phyloP scores from a whole-genome alignment of 37 sponge, comb jelly and placozoan genomes.

The Cladorhizidae sp. region DNA sequence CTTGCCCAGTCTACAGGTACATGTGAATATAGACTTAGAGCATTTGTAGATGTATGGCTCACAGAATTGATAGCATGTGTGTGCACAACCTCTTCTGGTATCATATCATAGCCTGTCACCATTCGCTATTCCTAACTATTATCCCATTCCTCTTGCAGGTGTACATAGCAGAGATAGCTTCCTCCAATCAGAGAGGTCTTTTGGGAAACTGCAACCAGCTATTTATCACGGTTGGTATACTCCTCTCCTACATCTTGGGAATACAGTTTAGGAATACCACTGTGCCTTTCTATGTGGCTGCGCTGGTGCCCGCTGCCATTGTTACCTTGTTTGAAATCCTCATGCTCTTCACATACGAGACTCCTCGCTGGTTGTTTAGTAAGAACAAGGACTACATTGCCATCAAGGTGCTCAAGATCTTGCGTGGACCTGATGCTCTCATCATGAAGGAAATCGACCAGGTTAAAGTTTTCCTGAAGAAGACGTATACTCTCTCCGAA shows the following conservation, averaged over 20 bases:
- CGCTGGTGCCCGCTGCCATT: slow-evolving; percentile 49
- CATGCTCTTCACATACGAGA: slow-evolving; percentile 67
- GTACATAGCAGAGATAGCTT: slow-evolving; percentile 76
- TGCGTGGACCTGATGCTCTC: slow-evolving; percentile 47
- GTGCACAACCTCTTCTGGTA: too few species aligned
- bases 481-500: slow-evolving; percentile 6
- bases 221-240: slow-evolving; percentile 72
- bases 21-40: too few species aligned
- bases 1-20: too few species aligned
- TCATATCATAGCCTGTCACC: too few species aligned
- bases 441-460: slow-evolving; percentile 41
- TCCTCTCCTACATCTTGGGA: slow-evolving; percentile 60
- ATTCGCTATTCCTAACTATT: too few species aligned
- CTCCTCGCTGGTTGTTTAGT: slow-evolving; percentile 71
- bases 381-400: slow-evolving; percentile 6
- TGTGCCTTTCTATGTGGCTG: slow-evolving; percentile 41
- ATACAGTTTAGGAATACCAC: neutral
- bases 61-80: too few species aligned
- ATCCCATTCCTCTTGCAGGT: slow-evolving; percentile 47
- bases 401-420: slow-evolving; percentile 28
- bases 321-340: slow-evolving; percentile 47
- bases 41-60: too few species aligned
- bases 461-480: slow-evolving; percentile 18
- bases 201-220: slow-evolving; percentile 82
- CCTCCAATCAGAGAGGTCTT: slow-evolving; percentile 54